Base-by-base conservation (phyloP, 1,140 invertebrate species). In the Caerostris darwini region DNA sequence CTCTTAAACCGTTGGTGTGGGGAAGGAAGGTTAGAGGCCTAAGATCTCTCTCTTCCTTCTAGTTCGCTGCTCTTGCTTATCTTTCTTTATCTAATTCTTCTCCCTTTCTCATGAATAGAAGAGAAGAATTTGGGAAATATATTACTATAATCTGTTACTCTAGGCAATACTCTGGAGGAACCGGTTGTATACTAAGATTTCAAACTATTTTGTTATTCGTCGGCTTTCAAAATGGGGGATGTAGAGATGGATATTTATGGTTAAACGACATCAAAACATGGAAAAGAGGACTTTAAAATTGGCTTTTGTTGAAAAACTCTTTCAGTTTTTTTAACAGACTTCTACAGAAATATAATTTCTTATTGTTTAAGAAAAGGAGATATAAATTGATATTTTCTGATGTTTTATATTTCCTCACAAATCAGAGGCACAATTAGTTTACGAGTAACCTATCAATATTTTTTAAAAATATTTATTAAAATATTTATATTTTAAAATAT, bases 11-110 rank as follows among this genome's bases (percentile, higher is more conserved):
- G 91, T 93, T 93, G 91, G 82, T 77, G 83, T 34, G 50, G 53
- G 69, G 34, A 77, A 81, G 83, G 59, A 85, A 92, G 90, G 90
- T 93, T 67, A 93, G 91, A 82, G 90, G 53, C 90, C 90, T 92
- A 17, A 58, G 89, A 77, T 91, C 83, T 83, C 53, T 83, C 53
- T 81, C 71, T 58, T 83, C 61, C 82, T 64, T 85, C 77, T 90
- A 82, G 77, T 92, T 92, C 90, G 90, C 57, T 92, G 90, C 53
- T 92, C 90, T 61, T 61, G 19, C 91, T 93, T 93, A 93, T 93
- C 91, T 69, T 71, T 34, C 61, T 87, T 34, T 56, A 93, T 93
- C 90, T 92, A 34, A 50, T 34, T 71, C 17, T 71, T 77, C 71
- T 77, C 4, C 19, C 71, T 77, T 77, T 90, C 89, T 77, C 53